Evolutionary conservation across 2,113 vertebrate genomes (phyloP), one percentile per base, ranked within the genome.

Genomic region (Myrmecophaga tridactyla): DNA sequence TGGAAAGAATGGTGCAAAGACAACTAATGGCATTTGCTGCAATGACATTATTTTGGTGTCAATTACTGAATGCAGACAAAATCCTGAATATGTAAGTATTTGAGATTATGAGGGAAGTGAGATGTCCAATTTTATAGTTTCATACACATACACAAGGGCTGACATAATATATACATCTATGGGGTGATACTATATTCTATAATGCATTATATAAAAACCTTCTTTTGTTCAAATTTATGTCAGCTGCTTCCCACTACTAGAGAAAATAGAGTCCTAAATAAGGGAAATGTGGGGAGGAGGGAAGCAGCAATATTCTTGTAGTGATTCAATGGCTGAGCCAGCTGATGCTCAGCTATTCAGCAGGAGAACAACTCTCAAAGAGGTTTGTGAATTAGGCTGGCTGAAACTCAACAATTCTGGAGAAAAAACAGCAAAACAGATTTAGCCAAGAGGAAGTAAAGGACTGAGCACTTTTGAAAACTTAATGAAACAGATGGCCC

Each of bases 401-500:
- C 91, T 96, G 92, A 72, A 94, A 77, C 93, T 91, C 97, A 97
- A 93, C 65, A 93, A 36, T 95, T 94, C 93, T 85, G 34, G 84
- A 63, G 53, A 25, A 39, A 53, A 76, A 70, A 56, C 84, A 80
- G 41, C 60, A 73, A 92, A 80, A 58, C 76, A 94, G 56, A 97
- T 96, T 97, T 95, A 97, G 70, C 83, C 89, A 96, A 95, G 77
- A 96, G 97, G 90, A 95, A 95, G 94, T 86, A 92, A 90, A 97
- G 89, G 89, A 76, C 86, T 39, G 73, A 89, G 39, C 60, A 76
- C 77, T 86, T 80, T 58, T 92, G 39, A 94, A 78, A 90, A 97
- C 93, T 96, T 96, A 97, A 97, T 97, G 94, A 95, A 94, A 75
- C 96, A 97, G 97, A 97, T 97, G 96, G 91, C 72, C 89, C 78